Evolutionary conservation across 2,888 invertebrate species (phyloP).

Genomic region (Terebella lapidaria): DNA sequence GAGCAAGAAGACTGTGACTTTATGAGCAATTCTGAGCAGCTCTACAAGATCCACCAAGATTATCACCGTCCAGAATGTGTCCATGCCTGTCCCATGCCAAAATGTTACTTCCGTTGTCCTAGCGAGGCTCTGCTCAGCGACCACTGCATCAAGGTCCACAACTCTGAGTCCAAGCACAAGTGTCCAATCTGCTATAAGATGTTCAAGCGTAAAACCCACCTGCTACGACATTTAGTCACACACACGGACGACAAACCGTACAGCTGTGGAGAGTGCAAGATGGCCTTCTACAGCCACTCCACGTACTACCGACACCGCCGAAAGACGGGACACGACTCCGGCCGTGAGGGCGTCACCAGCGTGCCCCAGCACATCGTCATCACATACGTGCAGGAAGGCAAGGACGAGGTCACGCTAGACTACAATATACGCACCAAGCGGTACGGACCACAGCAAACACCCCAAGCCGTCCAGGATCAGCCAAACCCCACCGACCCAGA

Average conservation of each 20-base stretch:
- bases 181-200: constrained; percentile 21
- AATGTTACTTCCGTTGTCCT: constrained; percentile 17
- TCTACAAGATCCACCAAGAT: constrained; percentile 13
- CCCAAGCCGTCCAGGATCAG: neutral
- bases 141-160: constrained; percentile 16
- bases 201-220: constrained; percentile 23
- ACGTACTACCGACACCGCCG: constrained; percentile 23
- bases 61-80: constrained; percentile 17
- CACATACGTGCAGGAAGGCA: constrained; percentile 9
- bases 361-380: constrained; percentile 24
- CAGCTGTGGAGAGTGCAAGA: constrained; percentile 18
- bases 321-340: constrained; percentile 19
- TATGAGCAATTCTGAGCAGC: constrained; percentile 12
- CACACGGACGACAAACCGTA: constrained; percentile 22
- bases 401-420: neutral
- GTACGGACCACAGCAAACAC: too few relatives aligned
- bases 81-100: constrained; percentile 8
- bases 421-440: too few relatives aligned
- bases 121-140: constrained; percentile 11
- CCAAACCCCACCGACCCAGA: neutral
- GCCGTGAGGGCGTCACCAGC: constrained; percentile 53
- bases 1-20: constrained; percentile 9
- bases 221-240: constrained; percentile 21
- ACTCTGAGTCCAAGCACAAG: constrained; percentile 15
- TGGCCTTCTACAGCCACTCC: constrained; percentile 17